A percentile compares a stretch with the other conserved stretches of the same genome.
Conservation (phyloP, 2,888 invertebrate genomes). For the Oscheius myriophilus region DNA sequence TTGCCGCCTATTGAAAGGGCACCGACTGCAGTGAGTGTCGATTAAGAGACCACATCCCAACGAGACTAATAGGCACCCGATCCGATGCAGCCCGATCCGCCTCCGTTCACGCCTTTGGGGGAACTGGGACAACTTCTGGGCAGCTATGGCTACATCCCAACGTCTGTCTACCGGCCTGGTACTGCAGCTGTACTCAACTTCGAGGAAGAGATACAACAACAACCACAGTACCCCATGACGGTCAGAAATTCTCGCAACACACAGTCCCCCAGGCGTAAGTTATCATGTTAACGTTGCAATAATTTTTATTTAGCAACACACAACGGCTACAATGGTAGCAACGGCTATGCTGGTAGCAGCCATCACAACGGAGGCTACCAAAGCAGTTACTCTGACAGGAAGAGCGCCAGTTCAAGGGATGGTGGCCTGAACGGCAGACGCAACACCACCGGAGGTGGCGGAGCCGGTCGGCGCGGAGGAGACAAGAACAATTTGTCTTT, state of each 20-base stretch:
- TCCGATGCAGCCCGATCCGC: slow-evolving; percentile 3
- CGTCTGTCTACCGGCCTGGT: slow-evolving; percentile 58
- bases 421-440: background rate
- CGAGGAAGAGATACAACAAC: background rate
- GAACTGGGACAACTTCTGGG: slow-evolving; percentile 52
- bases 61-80: slow-evolving; percentile 21
- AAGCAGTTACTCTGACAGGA: slow-evolving; percentile 11
- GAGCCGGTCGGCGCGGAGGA: slow-evolving; percentile 1
- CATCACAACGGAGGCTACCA: background rate
- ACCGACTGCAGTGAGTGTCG: slow-evolving; percentile 15
- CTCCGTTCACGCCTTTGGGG: slow-evolving; percentile 29
- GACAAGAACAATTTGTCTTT: slow-evolving; percentile 11
- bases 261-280: slow-evolving; percentile 15
- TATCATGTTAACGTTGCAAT: background rate
- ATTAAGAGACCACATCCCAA: background rate
- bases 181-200: slow-evolving; percentile 9
- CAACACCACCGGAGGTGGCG: slow-evolving; percentile 7
- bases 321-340: slow-evolving; percentile 16
- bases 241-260: background rate
- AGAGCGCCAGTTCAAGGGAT: too few species aligned
- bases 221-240: background rate
- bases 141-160: slow-evolving; percentile 57
- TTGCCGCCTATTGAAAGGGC: slow-evolving; percentile 23
- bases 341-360: slow-evolving; percentile 3
- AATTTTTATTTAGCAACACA: slow-evolving; percentile 1